These are phyloP conservation scores for Characodon lateralis DNA, from an alignment of 2,797 vertebrate genomes.

Conservation along the genomic window DNA sequence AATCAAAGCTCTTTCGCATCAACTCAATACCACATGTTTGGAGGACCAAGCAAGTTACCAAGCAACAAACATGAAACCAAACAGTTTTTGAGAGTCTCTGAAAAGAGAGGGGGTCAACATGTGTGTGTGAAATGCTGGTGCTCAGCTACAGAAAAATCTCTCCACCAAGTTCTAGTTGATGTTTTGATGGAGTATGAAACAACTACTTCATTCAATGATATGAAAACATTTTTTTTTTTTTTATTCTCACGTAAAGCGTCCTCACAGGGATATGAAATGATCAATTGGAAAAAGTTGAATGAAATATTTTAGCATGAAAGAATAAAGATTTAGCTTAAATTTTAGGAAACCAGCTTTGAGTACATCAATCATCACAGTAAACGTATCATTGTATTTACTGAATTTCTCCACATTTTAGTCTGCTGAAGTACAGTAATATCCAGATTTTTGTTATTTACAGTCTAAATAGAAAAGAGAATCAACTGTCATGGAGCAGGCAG, in stretches of 20 bases:
- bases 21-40: too few relatives aligned
- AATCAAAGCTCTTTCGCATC: not conserved
- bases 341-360: too few relatives aligned
- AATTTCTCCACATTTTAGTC: not conserved
- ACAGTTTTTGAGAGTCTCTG: not conserved
- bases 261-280: too few relatives aligned
- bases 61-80: not conserved
- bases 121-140: not conserved
- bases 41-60: too few relatives aligned
- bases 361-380: too few relatives aligned
- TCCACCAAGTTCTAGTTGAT: not conserved
- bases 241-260: not conserved
- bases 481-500: slow-evolving; percentile 13
- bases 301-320: too few relatives aligned
- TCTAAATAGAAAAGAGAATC: slow-evolving; percentile 12
- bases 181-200: not conserved
- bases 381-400: too few relatives aligned
- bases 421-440: slow-evolving; percentile 12
- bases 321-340: too few relatives aligned
- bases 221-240: not conserved
- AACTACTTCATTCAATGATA: not conserved
- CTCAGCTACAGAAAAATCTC: not conserved
- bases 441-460: slow-evolving; percentile 1
- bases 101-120: not conserved
- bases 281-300: too few relatives aligned